phyloP scores from a whole-genome alignment of 1,140 invertebrate genomes.

The Dreissena rostriformis region DNA sequence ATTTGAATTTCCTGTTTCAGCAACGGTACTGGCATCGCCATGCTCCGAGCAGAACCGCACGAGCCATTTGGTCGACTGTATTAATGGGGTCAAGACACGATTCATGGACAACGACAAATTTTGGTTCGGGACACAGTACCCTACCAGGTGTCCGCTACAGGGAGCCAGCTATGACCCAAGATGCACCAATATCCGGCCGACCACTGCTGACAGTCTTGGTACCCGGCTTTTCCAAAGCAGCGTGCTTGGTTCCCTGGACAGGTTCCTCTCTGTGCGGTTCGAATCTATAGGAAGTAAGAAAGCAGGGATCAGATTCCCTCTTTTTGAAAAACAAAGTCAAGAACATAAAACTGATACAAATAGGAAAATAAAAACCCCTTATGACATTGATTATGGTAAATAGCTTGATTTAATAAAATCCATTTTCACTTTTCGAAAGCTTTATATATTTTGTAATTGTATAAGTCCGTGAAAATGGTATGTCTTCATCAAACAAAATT shows the following conservation, averaged over 20 bases:
- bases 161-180: background rate
- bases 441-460: too few species aligned
- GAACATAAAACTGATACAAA: background rate
- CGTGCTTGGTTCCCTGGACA: too few species aligned
- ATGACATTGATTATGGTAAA: too few species aligned
- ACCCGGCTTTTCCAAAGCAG: conserved; percentile 26
- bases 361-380: background rate
- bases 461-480: too few species aligned
- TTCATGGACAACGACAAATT: conserved; percentile 45
- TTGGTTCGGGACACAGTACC: conserved; percentile 62
- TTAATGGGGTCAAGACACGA: background rate
- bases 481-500: background rate
- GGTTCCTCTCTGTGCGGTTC: conserved; percentile 56
- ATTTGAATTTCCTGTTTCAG: too few species aligned
- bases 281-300: conserved; percentile 40
- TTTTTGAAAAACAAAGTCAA: too few species aligned
- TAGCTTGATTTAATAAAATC: too few species aligned
- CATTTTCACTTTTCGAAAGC: too few species aligned
- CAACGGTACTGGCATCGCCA: background rate
- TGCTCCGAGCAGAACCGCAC: conserved; percentile 16
- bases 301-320: background rate
- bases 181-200: conserved; percentile 52
- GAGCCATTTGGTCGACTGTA: conserved; percentile 3
- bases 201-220: conserved; percentile 41
- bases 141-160: conserved; percentile 5